phyloP scores from a whole-genome alignment of 1,140 invertebrate genomes.

The Drosophila lacertosa region DNA sequence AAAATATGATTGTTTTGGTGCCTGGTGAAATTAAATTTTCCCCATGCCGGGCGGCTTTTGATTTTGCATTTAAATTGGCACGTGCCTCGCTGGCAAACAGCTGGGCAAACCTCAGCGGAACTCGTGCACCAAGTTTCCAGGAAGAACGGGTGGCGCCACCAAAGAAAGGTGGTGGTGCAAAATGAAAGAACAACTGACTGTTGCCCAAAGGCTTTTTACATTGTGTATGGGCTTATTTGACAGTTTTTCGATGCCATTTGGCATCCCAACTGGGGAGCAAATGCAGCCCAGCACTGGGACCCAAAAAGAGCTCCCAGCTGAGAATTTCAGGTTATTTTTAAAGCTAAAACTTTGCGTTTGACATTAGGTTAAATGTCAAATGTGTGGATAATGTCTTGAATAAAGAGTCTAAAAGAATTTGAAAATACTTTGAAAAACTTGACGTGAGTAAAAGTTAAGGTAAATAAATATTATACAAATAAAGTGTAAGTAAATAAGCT shows the following conservation, averaged over 20 bases:
- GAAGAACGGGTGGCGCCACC: background rate
- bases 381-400: background rate
- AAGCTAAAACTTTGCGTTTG: conserved; percentile 8
- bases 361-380: conserved; percentile 14
- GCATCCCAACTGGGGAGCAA: conserved; percentile 10
- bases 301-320: conserved; percentile 3
- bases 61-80: conserved; percentile 80
- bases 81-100: conserved; percentile 60
- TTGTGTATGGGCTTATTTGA: conserved; percentile 36
- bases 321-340: background rate
- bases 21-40: conserved; percentile 76
- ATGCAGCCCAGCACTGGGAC: background rate
- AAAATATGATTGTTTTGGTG: conserved; percentile 75
- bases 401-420: background rate
- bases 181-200: conserved; percentile 43
- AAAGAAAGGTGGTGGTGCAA: conserved; percentile 26
- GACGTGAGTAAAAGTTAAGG: too few relatives aligned
- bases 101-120: conserved; percentile 29
- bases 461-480: background rate
- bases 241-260: conserved; percentile 31
- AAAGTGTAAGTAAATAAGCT: too few relatives aligned
- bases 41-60: conserved; percentile 55
- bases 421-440: background rate
- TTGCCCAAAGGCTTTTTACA: conserved; percentile 35
- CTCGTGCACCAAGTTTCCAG: background rate